Evolutionary conservation across 2,113 vertebrate genomes (phyloP).

Genomic region (Hippotragus niger): DNA sequence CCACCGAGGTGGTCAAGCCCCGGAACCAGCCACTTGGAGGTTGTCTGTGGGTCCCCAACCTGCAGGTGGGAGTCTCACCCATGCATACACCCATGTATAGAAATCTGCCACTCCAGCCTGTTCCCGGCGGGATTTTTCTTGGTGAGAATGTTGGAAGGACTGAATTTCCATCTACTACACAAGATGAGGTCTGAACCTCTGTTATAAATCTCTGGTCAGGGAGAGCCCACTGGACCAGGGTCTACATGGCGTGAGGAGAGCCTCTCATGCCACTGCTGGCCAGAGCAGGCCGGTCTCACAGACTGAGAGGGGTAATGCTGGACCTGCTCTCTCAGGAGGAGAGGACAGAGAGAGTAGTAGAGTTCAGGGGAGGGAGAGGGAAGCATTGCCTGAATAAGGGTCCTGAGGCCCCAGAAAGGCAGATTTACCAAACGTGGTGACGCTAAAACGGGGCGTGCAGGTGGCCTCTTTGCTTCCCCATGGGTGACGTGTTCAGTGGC

Average conservation of each 20-base stretch:
- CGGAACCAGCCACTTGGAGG: neutral
- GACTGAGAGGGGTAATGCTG: neutral
- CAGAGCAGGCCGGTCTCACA: neutral
- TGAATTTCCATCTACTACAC: neutral
- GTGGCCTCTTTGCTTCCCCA: neutral
- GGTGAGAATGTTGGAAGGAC: neutral
- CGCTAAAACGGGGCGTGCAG: accelerated
- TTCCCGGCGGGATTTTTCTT: neutral
- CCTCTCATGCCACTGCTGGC: neutral
- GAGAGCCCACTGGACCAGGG: neutral
- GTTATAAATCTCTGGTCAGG: neutral
- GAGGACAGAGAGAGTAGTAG: neutral
- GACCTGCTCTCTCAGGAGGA: neutral
- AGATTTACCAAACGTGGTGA: neutral
- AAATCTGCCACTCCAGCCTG: neutral
- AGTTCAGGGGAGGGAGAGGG: neutral
- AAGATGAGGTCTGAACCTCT: neutral
- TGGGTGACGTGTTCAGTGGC: neutral
- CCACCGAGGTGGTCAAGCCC: accelerated
- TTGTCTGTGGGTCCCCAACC: neutral
- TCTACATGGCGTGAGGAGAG: neutral
- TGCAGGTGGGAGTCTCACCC: neutral
- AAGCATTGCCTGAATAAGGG: neutral
- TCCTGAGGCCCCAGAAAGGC: neutral
- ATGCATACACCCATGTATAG: neutral